Conservation (phyloP, 2,888 invertebrate genomes). For the Sericinus montela region DNA sequence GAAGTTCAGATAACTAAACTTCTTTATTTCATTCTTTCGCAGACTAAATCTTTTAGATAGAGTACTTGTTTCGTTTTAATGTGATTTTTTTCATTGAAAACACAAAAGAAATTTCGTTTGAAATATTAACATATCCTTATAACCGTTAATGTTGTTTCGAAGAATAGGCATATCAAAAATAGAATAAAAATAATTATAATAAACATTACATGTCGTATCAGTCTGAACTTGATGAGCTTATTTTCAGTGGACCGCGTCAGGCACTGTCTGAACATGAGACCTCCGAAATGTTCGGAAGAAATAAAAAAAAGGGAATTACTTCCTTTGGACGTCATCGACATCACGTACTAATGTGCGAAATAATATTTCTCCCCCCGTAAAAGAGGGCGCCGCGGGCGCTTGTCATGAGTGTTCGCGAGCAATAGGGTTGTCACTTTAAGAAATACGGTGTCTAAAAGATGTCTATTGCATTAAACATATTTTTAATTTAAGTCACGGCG, state of each 20-base stretch:
- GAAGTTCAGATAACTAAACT: no score
- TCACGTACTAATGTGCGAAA: constrained; percentile 57
- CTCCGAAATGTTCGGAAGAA: constrained; percentile 30
- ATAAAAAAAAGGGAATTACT: constrained; percentile 34
- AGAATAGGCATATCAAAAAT: not conserved
- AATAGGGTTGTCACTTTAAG: constrained; percentile 23
- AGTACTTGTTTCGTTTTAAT: no score
- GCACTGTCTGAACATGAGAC: constrained; percentile 22
- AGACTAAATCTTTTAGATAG: no score
- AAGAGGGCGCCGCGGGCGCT: constrained; percentile 48
- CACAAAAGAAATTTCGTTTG: no score
- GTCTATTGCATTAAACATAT: no score
- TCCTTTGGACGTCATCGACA: constrained; percentile 39
- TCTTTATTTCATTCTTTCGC: no score
- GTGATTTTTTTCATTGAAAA: no score
- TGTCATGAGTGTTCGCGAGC: constrained; percentile 30
- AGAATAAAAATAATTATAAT: not conserved
- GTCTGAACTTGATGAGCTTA: constrained; percentile 5
- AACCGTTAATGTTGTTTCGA: no score
- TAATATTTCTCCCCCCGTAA: constrained; percentile 51
- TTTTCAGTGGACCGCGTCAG: constrained; percentile 6
- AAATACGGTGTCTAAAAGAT: no score
- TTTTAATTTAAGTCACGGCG: no score
- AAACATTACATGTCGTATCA: constrained; percentile 1
- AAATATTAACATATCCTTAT: no score